Evolutionary conservation across 2,888 invertebrate species (phyloP).

Genomic region (Apocheima hispidaria): DNA sequence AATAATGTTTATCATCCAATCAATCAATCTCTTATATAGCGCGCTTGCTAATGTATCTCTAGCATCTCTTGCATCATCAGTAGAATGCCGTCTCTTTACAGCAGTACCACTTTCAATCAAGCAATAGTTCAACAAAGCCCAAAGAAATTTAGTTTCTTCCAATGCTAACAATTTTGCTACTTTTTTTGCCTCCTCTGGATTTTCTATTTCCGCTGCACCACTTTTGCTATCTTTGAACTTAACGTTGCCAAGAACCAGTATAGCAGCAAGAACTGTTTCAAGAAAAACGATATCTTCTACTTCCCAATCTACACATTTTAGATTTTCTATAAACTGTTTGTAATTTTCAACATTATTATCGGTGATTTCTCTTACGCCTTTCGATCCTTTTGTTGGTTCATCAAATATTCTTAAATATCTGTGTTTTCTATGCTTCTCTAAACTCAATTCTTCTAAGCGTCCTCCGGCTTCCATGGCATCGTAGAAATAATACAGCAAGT

Average conservation of each 20-base stretch:
- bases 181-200: constrained; percentile 89
- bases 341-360: constrained; percentile 88
- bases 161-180: constrained; percentile 91
- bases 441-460: constrained; percentile 88
- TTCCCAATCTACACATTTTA: constrained; percentile 90
- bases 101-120: constrained; percentile 91
- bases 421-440: constrained; percentile 90
- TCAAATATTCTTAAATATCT: constrained; percentile 90
- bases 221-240: constrained; percentile 89
- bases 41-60: constrained; percentile 95
- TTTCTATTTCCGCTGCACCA: constrained; percentile 90
- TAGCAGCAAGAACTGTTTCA: constrained; percentile 90
- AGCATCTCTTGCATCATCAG: constrained; percentile 93
- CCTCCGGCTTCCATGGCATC: constrained; percentile 91
- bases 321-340: constrained; percentile 87
- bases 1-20: constrained; percentile 95
- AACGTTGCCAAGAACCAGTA: constrained; percentile 92
- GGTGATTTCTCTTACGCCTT: constrained; percentile 88
- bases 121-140: constrained; percentile 95
- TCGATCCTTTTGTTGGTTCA: constrained; percentile 83
- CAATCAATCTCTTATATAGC: constrained; percentile 93
- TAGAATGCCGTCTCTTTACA: constrained; percentile 88
- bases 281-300: constrained; percentile 90
- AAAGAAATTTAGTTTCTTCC: constrained; percentile 93
- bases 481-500: constrained; percentile 95